phyloP scores from a whole-genome alignment of 2,797 vertebrate species.

The Falco cherrug region DNA sequence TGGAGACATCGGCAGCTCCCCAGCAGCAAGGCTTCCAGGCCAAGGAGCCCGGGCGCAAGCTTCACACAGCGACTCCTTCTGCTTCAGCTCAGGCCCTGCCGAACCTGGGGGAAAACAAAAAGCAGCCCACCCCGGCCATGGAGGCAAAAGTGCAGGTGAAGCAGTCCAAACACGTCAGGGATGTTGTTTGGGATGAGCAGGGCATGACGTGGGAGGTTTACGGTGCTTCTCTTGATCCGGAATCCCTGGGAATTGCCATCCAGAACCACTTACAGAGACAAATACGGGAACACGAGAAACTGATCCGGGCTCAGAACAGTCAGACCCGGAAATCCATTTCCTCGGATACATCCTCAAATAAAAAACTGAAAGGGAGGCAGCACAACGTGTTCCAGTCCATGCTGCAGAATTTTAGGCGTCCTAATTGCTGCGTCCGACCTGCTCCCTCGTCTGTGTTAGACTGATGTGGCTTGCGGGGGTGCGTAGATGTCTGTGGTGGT shows the following conservation, averaged over 20 bases:
- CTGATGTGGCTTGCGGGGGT: slow-evolving; percentile 59
- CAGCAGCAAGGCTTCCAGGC: slow-evolving; percentile 39
- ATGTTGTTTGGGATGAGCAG: slow-evolving; percentile 97
- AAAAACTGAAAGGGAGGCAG: slow-evolving; percentile 91
- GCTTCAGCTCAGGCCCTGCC: slow-evolving; percentile 58
- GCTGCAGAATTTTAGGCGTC: slow-evolving; percentile 93
- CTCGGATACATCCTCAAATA: slow-evolving; percentile 79
- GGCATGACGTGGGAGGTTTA: slow-evolving; percentile 99
- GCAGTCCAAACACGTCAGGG: slow-evolving; percentile 82
- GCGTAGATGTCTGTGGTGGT: background rate
- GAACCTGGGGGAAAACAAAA: slow-evolving; percentile 65
- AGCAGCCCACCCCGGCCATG: slow-evolving; percentile 40
- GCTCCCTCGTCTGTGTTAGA: slow-evolving; percentile 91
- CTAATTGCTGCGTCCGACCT: slow-evolving; percentile 91
- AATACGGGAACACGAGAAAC: slow-evolving; percentile 94
- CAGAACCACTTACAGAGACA: slow-evolving; percentile 98
- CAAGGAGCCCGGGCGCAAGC: slow-evolving; percentile 57
- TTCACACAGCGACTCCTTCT: slow-evolving; percentile 19
- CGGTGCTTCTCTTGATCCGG: slow-evolving; percentile 92
- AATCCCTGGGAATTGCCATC: slow-evolving; percentile 95
- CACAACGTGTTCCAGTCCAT: slow-evolving; percentile 91
- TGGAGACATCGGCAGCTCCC: slow-evolving; percentile 23
- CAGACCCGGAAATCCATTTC: slow-evolving; percentile 88
- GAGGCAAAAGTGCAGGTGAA: slow-evolving; percentile 66
- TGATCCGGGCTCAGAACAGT: slow-evolving; percentile 80